Conservation (phyloP, 2,113 vertebrate genomes). For the Centropus unirufus region DNA sequence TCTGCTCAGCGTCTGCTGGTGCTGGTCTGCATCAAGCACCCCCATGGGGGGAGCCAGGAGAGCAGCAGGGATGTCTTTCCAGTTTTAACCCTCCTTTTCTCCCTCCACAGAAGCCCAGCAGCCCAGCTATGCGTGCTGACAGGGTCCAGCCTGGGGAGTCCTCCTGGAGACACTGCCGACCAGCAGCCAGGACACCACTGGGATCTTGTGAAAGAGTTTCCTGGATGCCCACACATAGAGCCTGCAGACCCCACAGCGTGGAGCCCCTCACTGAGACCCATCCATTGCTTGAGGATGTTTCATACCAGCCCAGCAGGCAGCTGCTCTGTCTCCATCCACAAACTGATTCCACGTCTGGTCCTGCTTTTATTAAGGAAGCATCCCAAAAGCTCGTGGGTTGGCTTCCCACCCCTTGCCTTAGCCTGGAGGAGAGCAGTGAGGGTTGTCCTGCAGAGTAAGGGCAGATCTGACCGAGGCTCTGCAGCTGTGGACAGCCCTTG, state of each 20-base stretch:
- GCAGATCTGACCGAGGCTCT: neutral
- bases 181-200: neutral
- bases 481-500: neutral
- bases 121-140: neutral
- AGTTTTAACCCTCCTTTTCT: neutral
- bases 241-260: neutral
- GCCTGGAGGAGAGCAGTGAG: neutral
- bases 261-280: neutral
- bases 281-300: neutral
- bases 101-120: neutral
- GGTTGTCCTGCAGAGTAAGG: neutral
- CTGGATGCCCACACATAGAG: neutral
- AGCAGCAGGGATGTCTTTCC: neutral
- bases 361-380: neutral
- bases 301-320: neutral
- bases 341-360: neutral
- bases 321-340: neutral
- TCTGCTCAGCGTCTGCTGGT: neutral
- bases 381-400: fast-evolving
- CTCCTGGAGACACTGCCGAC: fast-evolving
- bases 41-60: neutral
- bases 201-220: neutral
- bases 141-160: neutral
- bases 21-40: neutral
- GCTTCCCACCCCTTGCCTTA: neutral